Base-by-base conservation (phyloP, 2,888 invertebrate species). In the Shargacucullia verbasci region DNA sequence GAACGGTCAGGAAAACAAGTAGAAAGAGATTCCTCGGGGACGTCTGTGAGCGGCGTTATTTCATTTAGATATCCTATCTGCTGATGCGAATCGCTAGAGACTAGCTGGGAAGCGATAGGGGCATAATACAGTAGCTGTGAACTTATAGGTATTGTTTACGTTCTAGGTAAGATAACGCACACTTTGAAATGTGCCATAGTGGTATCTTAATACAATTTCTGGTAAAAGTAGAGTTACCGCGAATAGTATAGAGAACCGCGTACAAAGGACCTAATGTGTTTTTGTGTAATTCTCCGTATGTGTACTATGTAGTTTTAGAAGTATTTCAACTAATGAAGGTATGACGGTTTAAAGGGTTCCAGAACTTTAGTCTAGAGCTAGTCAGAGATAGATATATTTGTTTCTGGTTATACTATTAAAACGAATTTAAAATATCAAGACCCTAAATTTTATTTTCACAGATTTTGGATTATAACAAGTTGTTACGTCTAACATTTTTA, bases 21-120 rank as follows among this genome's bases (percentile, higher is more conserved):
- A 44, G 49, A 59, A 55, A 60, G 41, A 50, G 56, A 47, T 47
- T 56, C 57, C 63, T 48, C 55, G 41, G 63, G 58, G 62, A 64
- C 38, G 39, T 50, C 39, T 47, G 57, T 68, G 70, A 68, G 72
- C 68, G 47, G 52, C 54, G 65, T 70, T 77, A 76, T 79, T 77
- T 73, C 72, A 68, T 76, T 75, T 73, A 59, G 66, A 68, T 68
- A 63, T 34, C 8, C n/a, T 37, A 31, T 59, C 66, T 60, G 62
- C 35, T 55, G 60, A 61, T 49, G 58, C 54, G 53, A 41, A 66
- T 70, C 66, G 53, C 37, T 9, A 25, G 13, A 2, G 33, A 31
- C 29, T 29, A 20, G 29, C n/a, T 29, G 12, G 39, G 14, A 34
- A 39, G 14, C 9, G 38, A 13, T 37, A 20, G 4, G 20, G 4